A percentile compares a stretch with the other conserved stretches of the same genome.
These are phyloP conservation scores for Campoletis raptor DNA, from an alignment of 2,888 invertebrate species.

Conservation along the genomic window DNA sequence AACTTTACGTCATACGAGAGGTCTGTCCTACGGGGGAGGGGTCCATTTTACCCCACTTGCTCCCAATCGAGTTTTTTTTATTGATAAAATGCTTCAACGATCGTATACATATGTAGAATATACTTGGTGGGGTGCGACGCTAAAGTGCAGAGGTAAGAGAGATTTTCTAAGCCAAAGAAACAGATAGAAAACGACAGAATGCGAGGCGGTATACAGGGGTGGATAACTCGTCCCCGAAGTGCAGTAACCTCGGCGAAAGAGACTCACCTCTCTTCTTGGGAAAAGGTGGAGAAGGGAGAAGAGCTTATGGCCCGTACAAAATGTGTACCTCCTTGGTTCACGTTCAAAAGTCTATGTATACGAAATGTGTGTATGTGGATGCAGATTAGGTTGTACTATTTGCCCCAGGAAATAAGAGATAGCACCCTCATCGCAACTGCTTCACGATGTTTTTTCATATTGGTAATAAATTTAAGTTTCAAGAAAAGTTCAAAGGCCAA, in stretches of 20 bases:
- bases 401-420: not conserved
- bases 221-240: conserved; percentile 83
- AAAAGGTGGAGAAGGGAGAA: conserved; percentile 68
- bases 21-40: not conserved
- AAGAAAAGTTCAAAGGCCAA: not conserved
- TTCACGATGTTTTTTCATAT: not conserved
- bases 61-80: not conserved
- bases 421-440: not conserved
- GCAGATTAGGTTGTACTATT: not conserved
- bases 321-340: conserved; percentile 78
- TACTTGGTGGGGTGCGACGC: conserved; percentile 29
- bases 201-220: conserved; percentile 66
- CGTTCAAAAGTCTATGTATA: not conserved
- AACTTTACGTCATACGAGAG: not conserved
- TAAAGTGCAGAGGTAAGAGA: conserved; percentile 66
- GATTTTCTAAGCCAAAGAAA: conserved; percentile 55
- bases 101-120: conserved; percentile 33
- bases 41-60: not conserved
- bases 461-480: not conserved
- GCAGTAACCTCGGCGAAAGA: conserved; percentile 81
- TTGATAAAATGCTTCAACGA: not conserved
- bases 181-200: not conserved
- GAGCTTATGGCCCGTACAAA: conserved; percentile 82
- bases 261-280: conserved; percentile 69
- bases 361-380: not conserved